A percentile compares a stretch with the other conserved stretches of the same genome.
Conservation (phyloP, 1,140 invertebrate genomes). For the Meloidogyne hapla region DNA sequence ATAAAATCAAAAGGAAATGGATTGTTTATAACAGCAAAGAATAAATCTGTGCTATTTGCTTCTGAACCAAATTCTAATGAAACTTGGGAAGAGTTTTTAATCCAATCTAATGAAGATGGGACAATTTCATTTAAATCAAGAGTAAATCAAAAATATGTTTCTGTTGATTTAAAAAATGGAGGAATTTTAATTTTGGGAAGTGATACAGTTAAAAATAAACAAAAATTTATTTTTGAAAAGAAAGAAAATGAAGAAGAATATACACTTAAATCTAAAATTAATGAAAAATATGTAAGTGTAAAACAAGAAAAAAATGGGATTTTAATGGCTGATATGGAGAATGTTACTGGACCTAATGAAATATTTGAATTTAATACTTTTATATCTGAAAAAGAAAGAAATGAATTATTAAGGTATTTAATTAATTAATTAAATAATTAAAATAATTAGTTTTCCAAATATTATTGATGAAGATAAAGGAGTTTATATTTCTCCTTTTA, state of each 20-base stretch:
- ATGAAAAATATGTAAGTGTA: background rate
- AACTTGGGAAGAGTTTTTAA: background rate
- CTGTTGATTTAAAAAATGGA: background rate
- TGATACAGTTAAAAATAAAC: background rate
- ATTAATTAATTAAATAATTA: background rate
- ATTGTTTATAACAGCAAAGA: background rate
- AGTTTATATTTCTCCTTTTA: background rate
- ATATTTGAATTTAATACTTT: background rate
- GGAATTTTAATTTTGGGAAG: background rate
- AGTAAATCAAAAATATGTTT: slow-evolving; percentile 5
- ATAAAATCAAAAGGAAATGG: background rate
- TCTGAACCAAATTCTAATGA: background rate
- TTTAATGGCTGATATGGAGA: background rate
- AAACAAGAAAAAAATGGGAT: background rate
- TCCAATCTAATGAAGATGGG: background rate
- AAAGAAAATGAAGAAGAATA: slow-evolving; percentile 3
- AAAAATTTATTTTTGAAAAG: slow-evolving; percentile 8
- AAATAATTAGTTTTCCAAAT: background rate
- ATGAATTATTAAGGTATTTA: background rate
- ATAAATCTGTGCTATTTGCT: background rate
- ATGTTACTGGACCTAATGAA: background rate
- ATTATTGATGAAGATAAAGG: background rate
- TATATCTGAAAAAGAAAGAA: background rate
- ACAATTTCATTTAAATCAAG: slow-evolving; percentile 6
- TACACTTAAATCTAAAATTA: slow-evolving; percentile 4